Evolutionary conservation across 1,140 invertebrate genomes (phyloP).

Genomic region (Wiebesia pumilae): DNA sequence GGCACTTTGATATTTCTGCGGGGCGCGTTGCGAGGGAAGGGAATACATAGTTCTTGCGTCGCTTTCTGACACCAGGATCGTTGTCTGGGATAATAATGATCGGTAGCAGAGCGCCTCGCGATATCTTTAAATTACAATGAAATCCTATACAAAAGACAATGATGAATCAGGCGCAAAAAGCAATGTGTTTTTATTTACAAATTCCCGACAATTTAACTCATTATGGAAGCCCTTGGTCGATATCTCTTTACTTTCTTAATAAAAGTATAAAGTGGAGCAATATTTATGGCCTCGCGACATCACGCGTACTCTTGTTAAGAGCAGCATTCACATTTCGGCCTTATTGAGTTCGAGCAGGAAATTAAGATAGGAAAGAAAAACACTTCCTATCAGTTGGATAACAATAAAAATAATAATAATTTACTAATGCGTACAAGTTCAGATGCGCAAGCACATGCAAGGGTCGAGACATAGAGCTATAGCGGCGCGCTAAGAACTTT

Average conservation of each 20-base stretch:
- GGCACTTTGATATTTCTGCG: conserved; percentile 38
- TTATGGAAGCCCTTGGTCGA: background rate
- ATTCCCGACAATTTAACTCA: background rate
- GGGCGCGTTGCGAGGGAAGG: background rate
- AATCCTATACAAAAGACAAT: no score
- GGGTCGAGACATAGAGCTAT: no score
- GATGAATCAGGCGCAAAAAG: conserved; percentile 16
- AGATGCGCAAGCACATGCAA: no score
- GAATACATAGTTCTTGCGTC: background rate
- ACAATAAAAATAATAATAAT: no score
- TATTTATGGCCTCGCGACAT: background rate
- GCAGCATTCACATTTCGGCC: no score
- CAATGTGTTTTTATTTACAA: background rate
- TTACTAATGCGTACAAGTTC: no score
- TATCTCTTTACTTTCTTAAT: background rate
- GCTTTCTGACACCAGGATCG: background rate
- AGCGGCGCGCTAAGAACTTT: no score
- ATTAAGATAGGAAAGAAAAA: background rate
- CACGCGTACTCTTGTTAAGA: no score
- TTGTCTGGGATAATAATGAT: background rate
- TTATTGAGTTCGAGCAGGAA: background rate
- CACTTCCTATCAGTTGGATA: background rate
- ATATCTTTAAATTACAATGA: conserved; percentile 20
- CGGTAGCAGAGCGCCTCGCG: background rate
- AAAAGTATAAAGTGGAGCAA: background rate